A percentile compares a stretch with the other conserved stretches of the same genome.
phyloP scores from a whole-genome alignment of 2,113 vertebrate species.

The Rissa tridactyla region DNA sequence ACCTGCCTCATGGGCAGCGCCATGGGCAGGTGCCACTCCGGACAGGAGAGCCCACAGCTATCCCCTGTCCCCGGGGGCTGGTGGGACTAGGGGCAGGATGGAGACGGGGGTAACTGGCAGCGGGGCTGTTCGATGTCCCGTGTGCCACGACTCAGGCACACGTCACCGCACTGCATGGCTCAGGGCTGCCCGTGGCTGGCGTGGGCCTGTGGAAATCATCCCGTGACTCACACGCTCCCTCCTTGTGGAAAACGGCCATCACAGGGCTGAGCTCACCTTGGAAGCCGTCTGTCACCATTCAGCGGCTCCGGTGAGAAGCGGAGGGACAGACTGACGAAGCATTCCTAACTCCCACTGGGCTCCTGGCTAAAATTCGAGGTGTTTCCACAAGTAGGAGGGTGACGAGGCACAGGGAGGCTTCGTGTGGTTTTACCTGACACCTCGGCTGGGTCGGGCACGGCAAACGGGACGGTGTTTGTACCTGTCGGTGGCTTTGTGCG shows the following conservation, averaged over 20 bases:
- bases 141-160: not conserved
- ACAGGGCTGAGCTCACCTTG: not conserved
- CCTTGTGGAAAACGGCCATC: fast-evolving
- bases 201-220: not conserved
- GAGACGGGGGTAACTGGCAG: not conserved
- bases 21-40: fast-evolving
- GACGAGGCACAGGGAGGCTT: not conserved
- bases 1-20: not conserved
- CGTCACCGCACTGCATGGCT: not conserved
- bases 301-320: not conserved
- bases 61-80: not conserved
- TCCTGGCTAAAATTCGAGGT: fast-evolving
- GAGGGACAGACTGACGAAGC: not conserved
- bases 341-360: fast-evolving
- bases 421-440: fast-evolving
- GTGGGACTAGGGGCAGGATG: not conserved
- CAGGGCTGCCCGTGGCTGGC: not conserved
- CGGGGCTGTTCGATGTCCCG: not conserved
- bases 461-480: fast-evolving
- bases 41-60: fast-evolving
- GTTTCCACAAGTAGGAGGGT: not conserved
- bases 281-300: fast-evolving
- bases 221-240: not conserved
- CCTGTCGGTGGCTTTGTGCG: not conserved
- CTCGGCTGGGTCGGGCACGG: fast-evolving